Evolutionary conservation across 2,113 vertebrate species (phyloP), one percentile per base, ranked within the genome.

Genomic region (Chaenogobius annularis): DNA sequence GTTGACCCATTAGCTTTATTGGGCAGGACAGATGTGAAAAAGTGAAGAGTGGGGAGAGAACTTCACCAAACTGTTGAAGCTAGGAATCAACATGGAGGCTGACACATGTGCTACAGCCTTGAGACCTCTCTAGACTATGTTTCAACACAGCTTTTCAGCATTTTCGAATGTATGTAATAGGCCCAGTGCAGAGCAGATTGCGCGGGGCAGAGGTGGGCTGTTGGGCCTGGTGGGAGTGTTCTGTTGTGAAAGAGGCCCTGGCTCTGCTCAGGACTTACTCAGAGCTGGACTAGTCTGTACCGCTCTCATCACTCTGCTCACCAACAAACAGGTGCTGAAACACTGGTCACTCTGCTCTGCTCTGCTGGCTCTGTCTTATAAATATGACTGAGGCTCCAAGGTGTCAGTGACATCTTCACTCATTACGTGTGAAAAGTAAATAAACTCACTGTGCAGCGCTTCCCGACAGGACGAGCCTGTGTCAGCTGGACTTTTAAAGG

Each of bases 301-400:
- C 46, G 74, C 54, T 83, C 71, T 90, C 81, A 87, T 83, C 81
- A 75, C 84, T 81, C 85, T 81, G 74, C 73, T 70, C 80, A 83
- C 87, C 77, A 81, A 85, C 80, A 84, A 89, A 82, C 79, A 81
- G 86, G 80, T 86, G 80, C 62, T 78, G 65, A 26, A 88, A 63
- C 79, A 80, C 75, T 79, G 76, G 83, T 77, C 31, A 61, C 44
- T 37, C 8, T 54, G 19, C 19, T 54, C 63, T 65, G 69, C 68
- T 66, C 22, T 82, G 82, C 85, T 88, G 89, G 81, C 87, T 82
- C 80, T 54, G 59, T 74, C 68, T 63, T 74, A 69, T 88, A 91
- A 91, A 91, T 90, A 88, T 70, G 73, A 68, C 81, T 67, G 73
- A 20, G 76, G 74, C 69, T 5, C n/a, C 70, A 77, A 85, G 83